Conservation (phyloP, 2,113 vertebrate species). For the Monopterus albus region DNA sequence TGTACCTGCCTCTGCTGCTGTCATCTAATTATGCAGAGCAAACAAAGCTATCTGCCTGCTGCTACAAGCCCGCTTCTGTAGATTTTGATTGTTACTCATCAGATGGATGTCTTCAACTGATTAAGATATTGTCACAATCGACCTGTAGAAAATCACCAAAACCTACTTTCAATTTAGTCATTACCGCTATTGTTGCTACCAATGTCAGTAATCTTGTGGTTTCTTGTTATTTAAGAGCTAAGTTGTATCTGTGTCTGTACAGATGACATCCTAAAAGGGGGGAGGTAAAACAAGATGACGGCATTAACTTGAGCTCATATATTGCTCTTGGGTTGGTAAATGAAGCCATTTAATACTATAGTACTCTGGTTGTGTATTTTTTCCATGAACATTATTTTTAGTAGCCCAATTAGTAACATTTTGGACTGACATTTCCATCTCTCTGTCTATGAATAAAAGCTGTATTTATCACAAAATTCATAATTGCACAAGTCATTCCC, state of each 20-base stretch:
- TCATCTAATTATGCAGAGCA: conserved; percentile 83
- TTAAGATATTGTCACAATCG: conserved; percentile 66
- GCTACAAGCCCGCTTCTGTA: conserved; percentile 71
- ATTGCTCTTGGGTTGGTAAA: conserved; percentile 3
- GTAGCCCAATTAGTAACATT: background rate
- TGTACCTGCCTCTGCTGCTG: conserved; percentile 80
- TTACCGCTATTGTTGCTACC: conserved; percentile 41
- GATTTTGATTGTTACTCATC: conserved; percentile 76
- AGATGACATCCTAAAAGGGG: conserved; percentile 12
- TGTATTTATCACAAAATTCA: background rate
- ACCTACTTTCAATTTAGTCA: conserved; percentile 39
- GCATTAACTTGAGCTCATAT: conserved; percentile 29
- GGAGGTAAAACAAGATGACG: conserved; percentile 23
- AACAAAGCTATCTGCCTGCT: conserved; percentile 81
- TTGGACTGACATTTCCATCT: background rate
- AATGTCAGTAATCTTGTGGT: conserved; percentile 29
- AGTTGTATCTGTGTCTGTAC: conserved; percentile 2
- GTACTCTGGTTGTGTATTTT: background rate
- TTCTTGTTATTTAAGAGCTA: conserved; percentile 12
- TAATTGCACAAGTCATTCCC: background rate
- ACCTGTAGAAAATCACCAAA: conserved; percentile 56
- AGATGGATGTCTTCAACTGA: conserved; percentile 67
- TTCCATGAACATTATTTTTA: conserved; percentile 2
- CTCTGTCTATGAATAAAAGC: background rate
- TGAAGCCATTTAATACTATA: background rate